Base-by-base conservation (phyloP, 1,140 invertebrate species). In the Drosophila virilis region DNA sequence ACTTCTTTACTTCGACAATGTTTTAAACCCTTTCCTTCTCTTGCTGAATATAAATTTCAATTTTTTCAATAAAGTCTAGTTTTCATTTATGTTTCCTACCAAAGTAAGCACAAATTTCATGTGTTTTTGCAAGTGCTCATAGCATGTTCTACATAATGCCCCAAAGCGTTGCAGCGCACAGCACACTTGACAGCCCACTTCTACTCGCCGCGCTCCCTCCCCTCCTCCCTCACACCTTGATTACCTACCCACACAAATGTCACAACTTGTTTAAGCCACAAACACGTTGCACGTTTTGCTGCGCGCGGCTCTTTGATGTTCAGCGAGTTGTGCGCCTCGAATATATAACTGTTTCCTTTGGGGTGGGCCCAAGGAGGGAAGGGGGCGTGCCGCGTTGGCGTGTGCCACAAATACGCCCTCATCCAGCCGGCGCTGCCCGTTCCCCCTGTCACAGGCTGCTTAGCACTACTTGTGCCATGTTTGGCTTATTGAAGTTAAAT, bases 401-500 rank as follows among this genome's bases (percentile, higher is more conserved):
- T 74, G 48, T 61, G 66, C 55, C 46, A 9, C 13, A 9, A 57
- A 57, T 58, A 15, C n/a, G 65, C 13, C 28, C 22, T 45, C 28
- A 43, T 37, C 48, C 58, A 42, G 33, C 42, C 35, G n/a, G 10
- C 13, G 40, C 58, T 67, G 17, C 8, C 58, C n/a, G 8, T 22
- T 33, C 33, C 6, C 15, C 6, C 8, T 37, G 3, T 10, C 32
- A 52, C 50, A 7, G 57, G 13, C 57, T 46, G 42, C 10, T 17
- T 46, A 46, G 28, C 7, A 8, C 8, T 2, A 33, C 12, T 6
- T 45, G 22, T 45, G 75, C 42, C 43, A 13, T 43, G 64, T 65
- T 74, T 68, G 75, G 74, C 78, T 81, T 82, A 82, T 81, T 81
- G 38, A 78, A 78, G 77, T 78, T 78, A 88, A 85, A 85, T 86